Percentiles rank a stretch among this genome's conserved stretches.
Evolutionary conservation across 2,113 vertebrate species (phyloP).

Genomic region (Silurus glanis): DNA sequence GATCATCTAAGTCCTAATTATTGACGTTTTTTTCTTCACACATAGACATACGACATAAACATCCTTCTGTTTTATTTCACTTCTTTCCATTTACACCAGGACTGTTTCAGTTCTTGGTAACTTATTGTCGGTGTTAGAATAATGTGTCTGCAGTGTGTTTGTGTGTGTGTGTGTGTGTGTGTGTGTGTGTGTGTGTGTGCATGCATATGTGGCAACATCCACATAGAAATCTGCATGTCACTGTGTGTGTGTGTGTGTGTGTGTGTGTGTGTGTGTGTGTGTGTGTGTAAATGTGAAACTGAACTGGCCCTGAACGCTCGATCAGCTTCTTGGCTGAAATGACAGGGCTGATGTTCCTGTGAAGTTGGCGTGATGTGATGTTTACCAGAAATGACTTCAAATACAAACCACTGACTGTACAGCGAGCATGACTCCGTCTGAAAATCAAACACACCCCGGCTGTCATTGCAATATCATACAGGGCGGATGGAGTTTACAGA

Average conservation of each 20-base stretch:
- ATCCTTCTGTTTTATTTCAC: neutral
- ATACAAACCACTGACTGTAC: conserved; percentile 29
- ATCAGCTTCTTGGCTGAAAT: conserved; percentile 41
- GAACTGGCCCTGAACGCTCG: conserved; percentile 2
- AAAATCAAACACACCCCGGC: neutral
- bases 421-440: neutral
- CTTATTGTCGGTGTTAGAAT: neutral
- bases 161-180: neutral
- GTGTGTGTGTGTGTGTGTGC: conserved; percentile 32
- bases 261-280: neutral
- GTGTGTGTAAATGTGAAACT: conserved; percentile 56
- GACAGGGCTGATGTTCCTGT: conserved; percentile 44
- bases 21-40: neutral
- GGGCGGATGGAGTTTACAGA: conserved; percentile 23
- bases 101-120: neutral
- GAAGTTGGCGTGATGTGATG: conserved; percentile 29
- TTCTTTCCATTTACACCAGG: neutral
- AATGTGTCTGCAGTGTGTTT: neutral
- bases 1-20: neutral
- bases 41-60: neutral
- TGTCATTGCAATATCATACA: conserved; percentile 4
- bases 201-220: neutral
- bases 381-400: conserved; percentile 53
- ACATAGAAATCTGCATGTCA: conserved; percentile 13
- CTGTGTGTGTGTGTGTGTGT: neutral